A percentile compares a stretch with the other conserved stretches of the same genome.
Evolutionary conservation across 1,140 invertebrate species (phyloP).

Genomic region (Hermetia illucens): DNA sequence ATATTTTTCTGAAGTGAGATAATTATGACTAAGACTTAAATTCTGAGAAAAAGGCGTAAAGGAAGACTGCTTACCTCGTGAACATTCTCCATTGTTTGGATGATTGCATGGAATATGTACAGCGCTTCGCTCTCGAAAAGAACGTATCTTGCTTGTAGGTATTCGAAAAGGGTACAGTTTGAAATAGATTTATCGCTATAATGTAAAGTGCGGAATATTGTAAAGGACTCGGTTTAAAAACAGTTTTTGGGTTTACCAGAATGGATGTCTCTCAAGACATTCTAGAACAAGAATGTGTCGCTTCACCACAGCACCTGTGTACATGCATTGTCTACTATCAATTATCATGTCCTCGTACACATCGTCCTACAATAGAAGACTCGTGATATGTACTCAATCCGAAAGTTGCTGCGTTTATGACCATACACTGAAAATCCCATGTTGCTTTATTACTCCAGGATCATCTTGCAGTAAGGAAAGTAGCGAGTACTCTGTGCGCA

Average conservation of each 20-base stretch:
- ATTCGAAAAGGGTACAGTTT: slow-evolving; percentile 64
- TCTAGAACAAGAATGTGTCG: slow-evolving; percentile 63
- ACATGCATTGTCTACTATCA: slow-evolving; percentile 36
- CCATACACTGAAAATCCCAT: slow-evolving; percentile 64
- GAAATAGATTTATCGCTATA: slow-evolving; percentile 52
- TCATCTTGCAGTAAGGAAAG: slow-evolving; percentile 54
- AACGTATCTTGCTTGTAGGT: slow-evolving; percentile 65
- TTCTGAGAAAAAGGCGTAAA: slow-evolving; percentile 4
- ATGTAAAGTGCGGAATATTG: neutral
- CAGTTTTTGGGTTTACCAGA: slow-evolving; percentile 2
- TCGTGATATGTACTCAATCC: too few relatives aligned
- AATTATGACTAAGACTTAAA: slow-evolving; percentile 6
- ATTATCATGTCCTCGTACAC: slow-evolving; percentile 47
- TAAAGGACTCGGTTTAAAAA: neutral
- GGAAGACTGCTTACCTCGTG: slow-evolving; percentile 44
- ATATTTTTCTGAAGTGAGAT: slow-evolving; percentile 52
- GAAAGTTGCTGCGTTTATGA: too few relatives aligned
- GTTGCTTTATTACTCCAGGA: slow-evolving; percentile 63
- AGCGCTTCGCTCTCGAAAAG: slow-evolving; percentile 62
- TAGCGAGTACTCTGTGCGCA: slow-evolving; percentile 68
- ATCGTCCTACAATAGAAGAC: too few relatives aligned
- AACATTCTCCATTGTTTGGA: slow-evolving; percentile 56
- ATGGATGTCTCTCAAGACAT: slow-evolving; percentile 57
- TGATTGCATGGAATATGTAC: slow-evolving; percentile 62
- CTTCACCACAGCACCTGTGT: slow-evolving; percentile 45